These are phyloP conservation scores for Amphiprion ocellaris DNA, from an alignment of 2,113 vertebrate genomes.

Conservation along the genomic window DNA sequence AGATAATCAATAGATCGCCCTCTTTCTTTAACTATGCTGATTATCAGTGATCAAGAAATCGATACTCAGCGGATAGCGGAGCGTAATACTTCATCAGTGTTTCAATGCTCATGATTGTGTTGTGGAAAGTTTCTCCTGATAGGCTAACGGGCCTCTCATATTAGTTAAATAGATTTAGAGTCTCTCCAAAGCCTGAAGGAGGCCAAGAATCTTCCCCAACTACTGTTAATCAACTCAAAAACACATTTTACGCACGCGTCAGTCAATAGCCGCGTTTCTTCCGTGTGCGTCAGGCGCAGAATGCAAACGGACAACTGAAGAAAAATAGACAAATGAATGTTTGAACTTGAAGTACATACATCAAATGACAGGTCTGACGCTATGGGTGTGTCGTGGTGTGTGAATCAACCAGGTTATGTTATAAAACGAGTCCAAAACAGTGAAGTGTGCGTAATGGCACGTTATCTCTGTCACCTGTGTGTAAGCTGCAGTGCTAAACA, in stretches of 20 bases:
- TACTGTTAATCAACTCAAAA: neutral
- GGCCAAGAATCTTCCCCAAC: too few species aligned
- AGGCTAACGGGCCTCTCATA: neutral
- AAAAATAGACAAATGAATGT: neutral
- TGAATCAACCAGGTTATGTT: too few species aligned
- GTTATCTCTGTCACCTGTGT: too few species aligned
- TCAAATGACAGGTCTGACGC: too few species aligned
- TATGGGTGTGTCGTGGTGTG: neutral
- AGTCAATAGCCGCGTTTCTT: too few species aligned
- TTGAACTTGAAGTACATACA: too few species aligned
- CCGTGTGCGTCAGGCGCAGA: neutral
- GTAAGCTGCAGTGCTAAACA: too few species aligned
- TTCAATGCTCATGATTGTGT: conserved; percentile 6
- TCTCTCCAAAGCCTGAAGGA: too few species aligned
- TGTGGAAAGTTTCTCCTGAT: neutral
- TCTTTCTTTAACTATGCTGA: conserved; percentile 8
- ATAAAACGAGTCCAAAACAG: neutral
- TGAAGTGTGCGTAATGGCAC: neutral
- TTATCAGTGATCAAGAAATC: conserved; percentile 44
- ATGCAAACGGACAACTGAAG: neutral
- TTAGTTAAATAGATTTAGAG: too few species aligned
- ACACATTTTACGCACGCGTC: neutral
- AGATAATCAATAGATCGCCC: conserved; percentile 1
- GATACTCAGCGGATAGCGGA: neutral
- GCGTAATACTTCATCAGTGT: conserved; percentile 1